Percentiles rank a stretch among this genome's conserved stretches.
These are phyloP conservation scores for Syngnathus floridae DNA, from an alignment of 2,113 vertebrate genomes.

Conservation along the genomic window DNA sequence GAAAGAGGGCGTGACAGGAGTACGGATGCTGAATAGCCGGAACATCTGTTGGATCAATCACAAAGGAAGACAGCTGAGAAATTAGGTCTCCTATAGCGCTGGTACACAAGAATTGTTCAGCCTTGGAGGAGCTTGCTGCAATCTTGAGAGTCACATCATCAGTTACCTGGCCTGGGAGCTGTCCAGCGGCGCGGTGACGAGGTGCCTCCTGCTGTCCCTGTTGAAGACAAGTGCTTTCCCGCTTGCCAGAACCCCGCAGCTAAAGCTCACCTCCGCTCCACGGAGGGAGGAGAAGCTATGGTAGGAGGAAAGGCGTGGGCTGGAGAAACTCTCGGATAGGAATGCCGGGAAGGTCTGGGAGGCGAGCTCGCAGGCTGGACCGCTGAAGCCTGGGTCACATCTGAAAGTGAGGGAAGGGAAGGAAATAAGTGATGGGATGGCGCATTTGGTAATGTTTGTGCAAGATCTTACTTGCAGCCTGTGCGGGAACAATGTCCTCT, in stretches of 20 bases:
- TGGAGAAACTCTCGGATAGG: conserved; percentile 90
- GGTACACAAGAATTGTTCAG: neutral
- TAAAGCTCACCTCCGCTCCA: conserved; percentile 94
- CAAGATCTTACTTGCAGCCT: conserved; percentile 88
- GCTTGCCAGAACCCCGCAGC: conserved; percentile 91
- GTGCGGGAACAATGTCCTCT: conserved; percentile 91
- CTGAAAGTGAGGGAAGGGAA: conserved; percentile 55
- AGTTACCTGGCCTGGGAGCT: conserved; percentile 91
- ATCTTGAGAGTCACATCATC: too few relatives aligned
- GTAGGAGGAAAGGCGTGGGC: conserved; percentile 89
- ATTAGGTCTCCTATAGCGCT: neutral
- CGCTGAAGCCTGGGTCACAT: conserved; percentile 93
- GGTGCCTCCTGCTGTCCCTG: conserved; percentile 87
- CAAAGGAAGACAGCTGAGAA: conserved; percentile 17
- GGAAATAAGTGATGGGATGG: conserved; percentile 20
- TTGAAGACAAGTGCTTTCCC: conserved; percentile 96
- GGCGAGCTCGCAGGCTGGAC: conserved; percentile 88
- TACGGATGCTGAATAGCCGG: conserved; percentile 18
- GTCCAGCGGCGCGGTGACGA: conserved; percentile 89
- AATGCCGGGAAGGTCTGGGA: conserved; percentile 93
- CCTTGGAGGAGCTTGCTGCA: neutral
- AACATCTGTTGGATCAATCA: conserved; percentile 43
- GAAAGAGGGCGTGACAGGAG: conserved; percentile 23
- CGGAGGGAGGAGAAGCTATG: conserved; percentile 95
- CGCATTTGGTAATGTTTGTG: conserved; percentile 23